Percentiles rank a stretch among this genome's conserved stretches.
phyloP scores from a whole-genome alignment of 2,797 vertebrate genomes.

The Bradypodion ventrale region DNA sequence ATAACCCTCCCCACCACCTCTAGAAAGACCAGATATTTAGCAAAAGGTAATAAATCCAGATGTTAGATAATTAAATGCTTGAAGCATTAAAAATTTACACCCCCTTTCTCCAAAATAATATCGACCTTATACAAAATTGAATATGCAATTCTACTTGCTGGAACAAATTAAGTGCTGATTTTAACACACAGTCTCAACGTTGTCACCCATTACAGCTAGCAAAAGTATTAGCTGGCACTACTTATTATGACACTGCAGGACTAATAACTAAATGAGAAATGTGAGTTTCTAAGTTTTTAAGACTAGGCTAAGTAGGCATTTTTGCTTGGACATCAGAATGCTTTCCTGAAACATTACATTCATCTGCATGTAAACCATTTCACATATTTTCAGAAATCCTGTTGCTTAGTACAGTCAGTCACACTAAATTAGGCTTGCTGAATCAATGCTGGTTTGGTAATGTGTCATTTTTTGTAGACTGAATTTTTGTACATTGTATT shows the following conservation, averaged over 20 bases:
- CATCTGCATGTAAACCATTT: neutral
- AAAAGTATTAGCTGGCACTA: neutral
- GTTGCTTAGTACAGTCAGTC: too few relatives aligned
- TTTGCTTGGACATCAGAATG: conserved; percentile 3
- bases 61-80: conserved; percentile 37
- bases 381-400: too few relatives aligned
- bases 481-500: too few relatives aligned
- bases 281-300: neutral
- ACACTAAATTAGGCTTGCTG: too few relatives aligned
- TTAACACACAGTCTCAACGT: conserved; percentile 32
- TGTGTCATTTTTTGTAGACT: too few relatives aligned
- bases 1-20: conserved; percentile 53
- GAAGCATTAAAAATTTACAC: neutral
- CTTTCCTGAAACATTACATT: neutral
- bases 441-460: too few relatives aligned
- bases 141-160: conserved; percentile 48
- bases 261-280: neutral
- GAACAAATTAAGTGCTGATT: conserved; percentile 23
- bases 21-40: conserved; percentile 37
- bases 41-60: conserved; percentile 59
- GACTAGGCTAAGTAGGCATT: neutral
- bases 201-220: conserved; percentile 17
- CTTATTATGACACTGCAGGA: neutral
- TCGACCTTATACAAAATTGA: conserved; percentile 45
- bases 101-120: conserved; percentile 44